Evolutionary conservation across 2,888 invertebrate genomes (phyloP).

Genomic region (Orthosia incerta): DNA sequence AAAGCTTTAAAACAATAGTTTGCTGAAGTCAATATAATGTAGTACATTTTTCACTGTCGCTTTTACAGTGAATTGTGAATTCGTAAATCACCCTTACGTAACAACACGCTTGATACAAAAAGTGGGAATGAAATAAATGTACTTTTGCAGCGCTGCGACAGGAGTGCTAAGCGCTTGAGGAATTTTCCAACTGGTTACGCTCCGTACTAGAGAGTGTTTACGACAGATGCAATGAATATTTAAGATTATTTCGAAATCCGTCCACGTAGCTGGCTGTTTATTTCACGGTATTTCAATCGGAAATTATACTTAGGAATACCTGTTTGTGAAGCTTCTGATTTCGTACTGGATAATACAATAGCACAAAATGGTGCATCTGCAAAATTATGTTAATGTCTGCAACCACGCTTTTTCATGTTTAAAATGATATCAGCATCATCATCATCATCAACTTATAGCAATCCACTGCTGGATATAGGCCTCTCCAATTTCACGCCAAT

Average conservation of each 20-base stretch:
- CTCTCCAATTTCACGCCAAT: too few relatives aligned
- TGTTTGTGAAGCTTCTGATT: neutral
- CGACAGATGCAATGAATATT: constrained; percentile 62
- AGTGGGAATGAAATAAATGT: constrained; percentile 73
- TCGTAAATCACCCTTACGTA: constrained; percentile 77
- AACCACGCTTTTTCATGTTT: neutral
- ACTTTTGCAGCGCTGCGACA: constrained; percentile 60
- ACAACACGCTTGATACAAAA: constrained; percentile 74
- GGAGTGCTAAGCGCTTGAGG: constrained; percentile 62
- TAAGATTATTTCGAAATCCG: constrained; percentile 53
- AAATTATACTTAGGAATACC: neutral
- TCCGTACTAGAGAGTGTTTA: constrained; percentile 47
- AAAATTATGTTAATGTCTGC: neutral
- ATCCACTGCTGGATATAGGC: too few relatives aligned
- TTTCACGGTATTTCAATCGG: constrained; percentile 8
- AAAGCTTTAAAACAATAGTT: constrained; percentile 67
- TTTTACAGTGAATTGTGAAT: constrained; percentile 76
- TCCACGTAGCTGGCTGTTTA: neutral
- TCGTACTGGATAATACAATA: neutral
- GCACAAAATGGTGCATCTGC: neutral
- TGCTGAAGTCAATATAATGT: constrained; percentile 71
- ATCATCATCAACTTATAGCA: too few relatives aligned
- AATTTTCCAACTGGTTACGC: constrained; percentile 64
- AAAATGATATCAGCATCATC: too few relatives aligned
- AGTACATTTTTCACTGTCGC: constrained; percentile 77